Evolutionary conservation across 2,888 invertebrate species (phyloP), one percentile per base, ranked within the genome.

Genomic region (Kuschelorhynchus macadamiae): DNA sequence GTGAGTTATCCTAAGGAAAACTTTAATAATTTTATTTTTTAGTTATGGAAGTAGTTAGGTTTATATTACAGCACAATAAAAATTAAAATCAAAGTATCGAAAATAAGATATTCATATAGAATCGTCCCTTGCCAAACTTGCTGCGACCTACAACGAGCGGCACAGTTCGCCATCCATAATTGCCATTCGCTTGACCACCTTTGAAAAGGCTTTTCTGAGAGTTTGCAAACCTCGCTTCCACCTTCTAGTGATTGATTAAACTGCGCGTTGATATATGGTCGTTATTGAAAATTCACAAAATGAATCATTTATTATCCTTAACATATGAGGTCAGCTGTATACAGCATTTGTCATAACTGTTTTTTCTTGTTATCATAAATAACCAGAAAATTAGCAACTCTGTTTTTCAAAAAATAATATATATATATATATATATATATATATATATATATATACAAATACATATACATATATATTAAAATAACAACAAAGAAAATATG

Each of bases 171-270:
- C 76, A 79, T 79, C 78, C 77, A 77, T 78, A 78, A 78, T 78
- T 78, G 78, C 78, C 78, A 79, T 74, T 77, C 78, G 79, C 76
- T 79, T 78, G 80, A 77, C 79, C 80, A 80, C 79, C 76, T 77
- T 77, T 78, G 77, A 80, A 80, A 77, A 76, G 79, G 74, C 72
- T 68, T 50, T 42, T 55, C 57, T 56, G 57, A 44, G 30, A 55
- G 53, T 63, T 55, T 55, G 56, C 56, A 52, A 53, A 60, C 60
- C 66, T 59, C 42, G 49, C 67, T 46, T 59, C 67, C 67, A 62
- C 67, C 67, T 56, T 62, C 47, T 18, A 41, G 69, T 69, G 69
- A 69, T 69, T 69, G 69, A 69, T 69, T 65, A 60, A 65, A 47
- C 57, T 59, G 39, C 44, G 60, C 36, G 52, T 64, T 69, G 69